Conservation (phyloP, 2,113 vertebrate genomes). For the Toxotes jaculatrix region DNA sequence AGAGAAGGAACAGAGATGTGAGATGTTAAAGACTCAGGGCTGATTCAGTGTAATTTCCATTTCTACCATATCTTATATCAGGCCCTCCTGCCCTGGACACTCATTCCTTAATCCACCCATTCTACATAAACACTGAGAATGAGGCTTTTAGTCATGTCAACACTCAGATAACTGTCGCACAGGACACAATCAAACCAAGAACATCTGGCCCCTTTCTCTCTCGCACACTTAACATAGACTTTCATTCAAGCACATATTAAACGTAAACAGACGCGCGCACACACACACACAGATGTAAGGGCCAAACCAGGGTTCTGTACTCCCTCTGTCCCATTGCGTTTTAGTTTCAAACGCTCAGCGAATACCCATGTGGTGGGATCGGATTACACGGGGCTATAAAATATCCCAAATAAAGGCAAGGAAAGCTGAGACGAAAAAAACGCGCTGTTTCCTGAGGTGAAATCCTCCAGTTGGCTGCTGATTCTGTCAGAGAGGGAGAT, state of each 20-base stretch:
- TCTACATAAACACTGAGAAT: constrained; percentile 62
- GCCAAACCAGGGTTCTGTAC: constrained; percentile 72
- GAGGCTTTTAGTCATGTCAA: constrained; percentile 75
- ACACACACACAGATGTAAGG: constrained; percentile 57
- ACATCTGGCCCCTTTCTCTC: constrained; percentile 77
- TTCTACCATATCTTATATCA: constrained; percentile 59
- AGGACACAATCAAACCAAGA: constrained; percentile 76
- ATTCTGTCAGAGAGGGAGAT: constrained; percentile 67
- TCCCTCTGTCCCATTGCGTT: constrained; percentile 79
- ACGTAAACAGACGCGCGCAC: constrained; percentile 61
- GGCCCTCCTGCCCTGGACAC: constrained; percentile 45
- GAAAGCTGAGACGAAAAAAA: constrained; percentile 76
- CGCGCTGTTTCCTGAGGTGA: constrained; percentile 76
- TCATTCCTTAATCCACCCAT: constrained; percentile 64
- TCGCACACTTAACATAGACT: constrained; percentile 58
- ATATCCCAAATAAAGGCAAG: constrained; percentile 84
- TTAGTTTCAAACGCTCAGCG: constrained; percentile 83
- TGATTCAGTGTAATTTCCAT: constrained; percentile 56
- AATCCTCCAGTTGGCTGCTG: constrained; percentile 70
- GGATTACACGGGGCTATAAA: constrained; percentile 82
- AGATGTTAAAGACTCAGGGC: constrained; percentile 49
- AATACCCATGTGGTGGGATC: constrained; percentile 82
- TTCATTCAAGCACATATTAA: constrained; percentile 71
- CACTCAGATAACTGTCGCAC: constrained; percentile 73
- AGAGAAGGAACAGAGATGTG: constrained; percentile 13